Conservation (phyloP, 1,140 invertebrate species). For the Meloidogyne exigua region DNA sequence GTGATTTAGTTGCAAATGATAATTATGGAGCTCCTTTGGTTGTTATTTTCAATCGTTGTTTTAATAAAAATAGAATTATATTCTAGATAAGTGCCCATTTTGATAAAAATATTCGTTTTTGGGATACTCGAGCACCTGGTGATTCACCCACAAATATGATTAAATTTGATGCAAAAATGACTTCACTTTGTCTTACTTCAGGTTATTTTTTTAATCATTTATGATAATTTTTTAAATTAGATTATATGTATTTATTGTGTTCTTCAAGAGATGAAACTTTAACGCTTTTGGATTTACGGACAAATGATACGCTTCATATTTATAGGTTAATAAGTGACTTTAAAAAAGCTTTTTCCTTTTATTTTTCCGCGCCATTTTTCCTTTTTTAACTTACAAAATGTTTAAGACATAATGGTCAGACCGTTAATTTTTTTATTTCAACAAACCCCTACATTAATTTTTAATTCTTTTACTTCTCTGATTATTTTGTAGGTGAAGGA, state of each 20-base stretch:
- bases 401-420: too few relatives aligned
- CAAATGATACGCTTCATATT: conserved; percentile 83
- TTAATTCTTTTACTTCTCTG: too few relatives aligned
- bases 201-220: conserved; percentile 68
- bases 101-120: conserved; percentile 92
- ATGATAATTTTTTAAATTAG: conserved; percentile 66
- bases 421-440: too few relatives aligned
- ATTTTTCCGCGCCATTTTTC: too few relatives aligned
- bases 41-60: background rate
- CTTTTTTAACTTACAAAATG: too few relatives aligned
- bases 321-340: conserved; percentile 70
- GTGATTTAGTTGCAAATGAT: conserved; percentile 69
- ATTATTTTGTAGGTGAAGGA: too few relatives aligned
- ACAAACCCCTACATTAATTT: too few relatives aligned
- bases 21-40: conserved; percentile 32
- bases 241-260: conserved; percentile 82
- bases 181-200: conserved; percentile 85
- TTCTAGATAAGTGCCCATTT: conserved; percentile 84
- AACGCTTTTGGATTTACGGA: conserved; percentile 86
- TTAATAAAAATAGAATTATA: background rate
- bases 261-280: conserved; percentile 91
- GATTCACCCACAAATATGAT: conserved; percentile 75
- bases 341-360: too few relatives aligned
- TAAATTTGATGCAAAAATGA: conserved; percentile 84
- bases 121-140: conserved; percentile 76